Evolutionary conservation across 2,888 invertebrate species (phyloP), one percentile per base, ranked within the genome.

Genomic region (Hypselothyrea guttata): DNA sequence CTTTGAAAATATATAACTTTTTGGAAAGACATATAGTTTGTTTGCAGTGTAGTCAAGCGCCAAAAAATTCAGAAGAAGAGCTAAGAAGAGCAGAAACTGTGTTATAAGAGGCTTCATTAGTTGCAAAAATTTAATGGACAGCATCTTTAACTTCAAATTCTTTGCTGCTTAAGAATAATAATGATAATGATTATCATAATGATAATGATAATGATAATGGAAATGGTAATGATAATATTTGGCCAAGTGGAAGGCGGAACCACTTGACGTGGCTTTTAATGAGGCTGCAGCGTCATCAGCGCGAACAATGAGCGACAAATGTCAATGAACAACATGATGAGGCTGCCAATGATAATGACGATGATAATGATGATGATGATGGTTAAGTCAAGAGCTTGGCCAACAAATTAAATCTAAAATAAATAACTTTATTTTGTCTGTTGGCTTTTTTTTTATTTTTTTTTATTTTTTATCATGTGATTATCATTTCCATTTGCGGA

Each of bases 401-500:
- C 74, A 74, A 66, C 30, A 9, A 30, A 9, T 30, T 30, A 42
- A 45, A 18, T n/a, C n/a, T 37, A 9, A 7, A 16, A 4, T 22
- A 22, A 22, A 22, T 22, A 22, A 22, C 22, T 22, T 22, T 22
- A 22, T 22, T 2, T n/a, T 33, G 22, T 46, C 15, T 27, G 16
- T 12, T 42, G 40, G 44, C 18, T 28, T 3, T 15, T 34, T 31
- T 9, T 47, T 11, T 7, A 44, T 15, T 28, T 3, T 15, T 34
- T 31, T 9, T 47, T 11, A 4, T 22, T 13, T 31, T 47, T 45
- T 46, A 54, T 70, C 53, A 34, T 44, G 48, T 65, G 57, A 57
- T 70, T 70, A 70, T 44, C 47, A 70, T 65, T 71, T 70, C 66
- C 70, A 70, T 65, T 65, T 65, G 70, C 71, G 61, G 57, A 70